phyloP scores from a whole-genome alignment of 2,113 vertebrate species.

The Brachyhypopomus occidentalis region DNA sequence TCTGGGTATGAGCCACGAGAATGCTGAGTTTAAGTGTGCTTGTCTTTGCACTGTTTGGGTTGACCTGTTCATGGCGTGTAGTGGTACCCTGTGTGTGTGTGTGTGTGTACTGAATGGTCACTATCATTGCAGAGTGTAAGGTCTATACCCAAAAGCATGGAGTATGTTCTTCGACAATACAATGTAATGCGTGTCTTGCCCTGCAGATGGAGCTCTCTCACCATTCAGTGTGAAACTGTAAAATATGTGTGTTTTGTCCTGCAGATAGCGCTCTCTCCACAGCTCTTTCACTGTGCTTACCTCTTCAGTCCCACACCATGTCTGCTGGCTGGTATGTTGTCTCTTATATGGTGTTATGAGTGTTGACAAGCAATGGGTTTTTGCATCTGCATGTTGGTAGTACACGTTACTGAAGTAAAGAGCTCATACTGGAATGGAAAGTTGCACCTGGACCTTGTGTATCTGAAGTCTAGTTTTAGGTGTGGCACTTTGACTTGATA shows the following conservation, averaged over 20 bases:
- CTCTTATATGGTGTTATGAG: neutral
- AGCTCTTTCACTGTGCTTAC: constrained; percentile 86
- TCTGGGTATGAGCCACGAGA: constrained; percentile 78
- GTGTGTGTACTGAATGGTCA: too few relatives aligned
- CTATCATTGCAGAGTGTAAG: too few relatives aligned
- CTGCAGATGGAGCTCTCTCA: constrained; percentile 73
- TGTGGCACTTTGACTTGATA: neutral
- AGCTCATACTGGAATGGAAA: neutral
- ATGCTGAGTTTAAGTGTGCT: neutral
- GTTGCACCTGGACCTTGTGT: neutral
- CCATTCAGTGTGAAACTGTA: neutral
- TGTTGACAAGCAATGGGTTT: neutral
- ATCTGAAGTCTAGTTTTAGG: neutral
- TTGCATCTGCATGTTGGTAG: neutral
- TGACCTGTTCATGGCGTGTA: constrained; percentile 35
- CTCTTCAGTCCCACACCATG: constrained; percentile 80
- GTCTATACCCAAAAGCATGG: too few relatives aligned
- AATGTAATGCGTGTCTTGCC: constrained; percentile 46
- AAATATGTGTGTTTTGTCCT: constrained; percentile 60
- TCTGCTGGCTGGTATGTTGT: constrained; percentile 87
- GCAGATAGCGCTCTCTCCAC: constrained; percentile 86
- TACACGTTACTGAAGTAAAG: neutral
- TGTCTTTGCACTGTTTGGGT: neutral
- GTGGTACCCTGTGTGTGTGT: too few relatives aligned
- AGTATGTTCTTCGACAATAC: neutral